Base-by-base conservation (phyloP, 2,888 invertebrate genomes). In the Craniophora ligustri region DNA sequence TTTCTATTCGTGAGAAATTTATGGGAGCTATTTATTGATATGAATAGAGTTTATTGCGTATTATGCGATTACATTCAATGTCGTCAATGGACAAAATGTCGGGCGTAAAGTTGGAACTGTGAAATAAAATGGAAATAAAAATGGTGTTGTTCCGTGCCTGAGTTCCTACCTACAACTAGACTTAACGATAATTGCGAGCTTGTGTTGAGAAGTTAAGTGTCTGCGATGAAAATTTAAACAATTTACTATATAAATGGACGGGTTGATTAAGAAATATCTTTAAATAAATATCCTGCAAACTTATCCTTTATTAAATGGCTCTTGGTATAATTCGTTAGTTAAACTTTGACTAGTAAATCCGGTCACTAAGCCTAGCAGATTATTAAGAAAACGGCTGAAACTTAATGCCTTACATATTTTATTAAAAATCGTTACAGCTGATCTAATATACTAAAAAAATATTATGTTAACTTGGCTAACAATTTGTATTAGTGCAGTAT, bases 151-250 rank as follows among this genome's bases (percentile, higher is more conserved):
- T 48, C 54, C 48, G 35, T 36, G 34, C 32, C 30, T 60, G 60
- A 34, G 61, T 64, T 64, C 40, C 53, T 54, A 34, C 44, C 48
- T 32, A 35, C 34, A 26, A 28, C 14, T 36, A 19, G 44, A 51
- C 48, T 64, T 66, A 60, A 66, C 32, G 53, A 36, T 53, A 45
- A 66, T 54, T 42, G 31, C 66, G 15, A 35, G 41, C 21, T 36
- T 13, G 18, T 21, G 18, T 35, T 31, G 21, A 36, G 11, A 15
- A 15, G n/a, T 7, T 4, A 14, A 8, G 11, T 10, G 14, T 38
- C 11, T 34, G 15, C n/a, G 34, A 53, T 13, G 51, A 39, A 26
- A 42, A 51, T 19, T 31, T 15, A 47, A 44, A 26, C 16, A 14
- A 28, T 31, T 11, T 11, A 35, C 39, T 23, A 58, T n/a, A 16